Conservation (phyloP, 1,140 invertebrate species). For the Reticulitermes speratus region DNA sequence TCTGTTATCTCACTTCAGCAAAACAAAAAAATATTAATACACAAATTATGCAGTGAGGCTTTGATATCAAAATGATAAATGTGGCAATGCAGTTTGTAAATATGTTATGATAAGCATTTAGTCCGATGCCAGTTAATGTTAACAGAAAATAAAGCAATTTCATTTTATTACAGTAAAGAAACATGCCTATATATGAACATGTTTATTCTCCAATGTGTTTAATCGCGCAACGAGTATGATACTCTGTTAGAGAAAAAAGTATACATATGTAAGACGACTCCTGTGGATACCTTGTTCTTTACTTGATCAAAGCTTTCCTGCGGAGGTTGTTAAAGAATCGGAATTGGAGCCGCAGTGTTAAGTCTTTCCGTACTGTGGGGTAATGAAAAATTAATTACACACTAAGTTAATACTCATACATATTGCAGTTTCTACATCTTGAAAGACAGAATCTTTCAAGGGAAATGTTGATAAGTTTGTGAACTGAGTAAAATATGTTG, state of each 20-base stretch:
- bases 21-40: no score
- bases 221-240: background rate
- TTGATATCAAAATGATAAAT: no score
- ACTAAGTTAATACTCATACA: background rate
- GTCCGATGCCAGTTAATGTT: background rate
- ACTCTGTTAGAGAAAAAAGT: background rate
- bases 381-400: conserved; percentile 26
- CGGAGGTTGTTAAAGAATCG: conserved; percentile 90
- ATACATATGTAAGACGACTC: background rate
- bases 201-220: background rate
- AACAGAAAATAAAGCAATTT: background rate
- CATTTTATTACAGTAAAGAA: background rate
- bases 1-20: background rate
- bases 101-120: background rate
- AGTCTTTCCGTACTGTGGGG: conserved; percentile 84
- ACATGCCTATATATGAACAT: background rate
- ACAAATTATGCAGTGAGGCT: no score
- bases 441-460: no score
- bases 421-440: no score
- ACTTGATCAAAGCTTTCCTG: conserved; percentile 84
- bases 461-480: no score
- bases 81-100: no score
- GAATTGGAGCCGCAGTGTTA: conserved; percentile 87
- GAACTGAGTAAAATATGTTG: no score
- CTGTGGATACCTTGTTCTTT: conserved; percentile 42